Conservation (phyloP, 1,140 invertebrate species). For the Zophobas atratus region DNA sequence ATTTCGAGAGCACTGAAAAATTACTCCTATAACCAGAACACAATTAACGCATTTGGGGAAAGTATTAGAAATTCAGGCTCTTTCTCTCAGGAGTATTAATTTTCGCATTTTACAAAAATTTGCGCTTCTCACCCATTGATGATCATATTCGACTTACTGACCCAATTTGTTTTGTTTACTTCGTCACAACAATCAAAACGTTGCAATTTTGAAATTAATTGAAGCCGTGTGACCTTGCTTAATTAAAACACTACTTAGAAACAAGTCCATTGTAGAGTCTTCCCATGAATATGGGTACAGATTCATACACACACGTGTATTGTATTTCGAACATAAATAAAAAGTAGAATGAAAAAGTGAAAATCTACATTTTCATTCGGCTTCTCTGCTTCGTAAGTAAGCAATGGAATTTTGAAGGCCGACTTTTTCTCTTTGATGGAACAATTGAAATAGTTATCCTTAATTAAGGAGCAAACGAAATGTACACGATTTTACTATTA, state of each 20-base stretch:
- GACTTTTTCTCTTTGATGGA: conserved; percentile 1
- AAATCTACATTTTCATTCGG: conserved; percentile 16
- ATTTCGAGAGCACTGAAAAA: too few species aligned
- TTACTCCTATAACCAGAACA: background rate
- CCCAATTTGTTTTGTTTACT: conserved; percentile 45
- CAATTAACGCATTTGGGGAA: conserved; percentile 20
- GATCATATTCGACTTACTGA: conserved; percentile 29
- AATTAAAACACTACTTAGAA: conserved; percentile 30
- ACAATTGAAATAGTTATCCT: background rate
- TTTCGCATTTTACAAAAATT: conserved; percentile 18
- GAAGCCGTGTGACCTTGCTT: conserved; percentile 45
- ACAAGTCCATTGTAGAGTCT: conserved; percentile 19
- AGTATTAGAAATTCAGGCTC: conserved; percentile 32
- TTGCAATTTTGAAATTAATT: conserved; percentile 23
- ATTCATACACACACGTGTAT: conserved; percentile 14
- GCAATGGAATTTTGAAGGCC: conserved; percentile 6
- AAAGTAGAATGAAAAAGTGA: conserved; percentile 18
- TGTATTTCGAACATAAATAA: conserved; percentile 9
- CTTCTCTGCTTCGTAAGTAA: background rate
- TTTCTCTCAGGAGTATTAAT: background rate
- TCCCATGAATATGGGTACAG: conserved; percentile 36
- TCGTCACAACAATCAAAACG: conserved; percentile 17
- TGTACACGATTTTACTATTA: conserved; percentile 13
- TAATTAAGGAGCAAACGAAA: conserved; percentile 26
- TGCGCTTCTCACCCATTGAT: conserved; percentile 24